Percentiles rank a stretch among this genome's conserved stretches.
These are phyloP conservation scores for Melinaea marsaeus DNA, from an alignment of 2,888 invertebrate genomes.

Conservation along the genomic window DNA sequence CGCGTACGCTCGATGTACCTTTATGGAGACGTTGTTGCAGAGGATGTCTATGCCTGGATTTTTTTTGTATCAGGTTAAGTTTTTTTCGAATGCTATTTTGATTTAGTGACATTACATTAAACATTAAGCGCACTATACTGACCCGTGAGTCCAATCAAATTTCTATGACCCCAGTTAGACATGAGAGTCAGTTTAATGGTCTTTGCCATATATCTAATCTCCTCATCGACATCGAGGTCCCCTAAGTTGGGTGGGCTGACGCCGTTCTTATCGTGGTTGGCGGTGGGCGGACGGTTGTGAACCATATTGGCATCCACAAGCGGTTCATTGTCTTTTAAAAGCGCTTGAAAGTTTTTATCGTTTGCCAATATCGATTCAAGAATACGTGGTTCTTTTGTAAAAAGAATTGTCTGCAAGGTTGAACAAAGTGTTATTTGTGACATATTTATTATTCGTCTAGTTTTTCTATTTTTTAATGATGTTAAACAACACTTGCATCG, in stretches of 20 bases:
- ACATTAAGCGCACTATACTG: not conserved
- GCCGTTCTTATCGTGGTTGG: constrained; percentile 58
- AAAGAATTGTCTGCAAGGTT: constrained; percentile 86
- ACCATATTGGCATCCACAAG: constrained; percentile 42
- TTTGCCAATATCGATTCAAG: constrained; percentile 73
- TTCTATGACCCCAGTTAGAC: constrained; percentile 81
- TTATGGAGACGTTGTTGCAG: constrained; percentile 49
- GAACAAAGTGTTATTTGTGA: not conserved
- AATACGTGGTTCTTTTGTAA: constrained; percentile 86
- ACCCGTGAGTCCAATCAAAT: constrained; percentile 80
- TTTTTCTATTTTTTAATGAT: not conserved
- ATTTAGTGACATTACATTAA: not conserved
- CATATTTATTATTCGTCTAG: not conserved
- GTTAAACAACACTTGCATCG: constrained; percentile 73
- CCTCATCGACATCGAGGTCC: constrained; percentile 41
- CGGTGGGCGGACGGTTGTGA: constrained; percentile 79
- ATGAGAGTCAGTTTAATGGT: constrained; percentile 76
- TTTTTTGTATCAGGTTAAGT: not conserved
- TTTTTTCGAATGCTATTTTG: not conserved
- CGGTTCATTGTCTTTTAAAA: constrained; percentile 63
- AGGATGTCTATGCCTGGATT: constrained; percentile 72
- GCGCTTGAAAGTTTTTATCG: constrained; percentile 63
- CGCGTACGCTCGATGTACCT: constrained; percentile 56
- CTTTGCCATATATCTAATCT: constrained; percentile 56
- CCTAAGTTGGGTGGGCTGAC: constrained; percentile 47